phyloP scores from a whole-genome alignment of 2,888 invertebrate species.

The Meteorus cinctellus region DNA sequence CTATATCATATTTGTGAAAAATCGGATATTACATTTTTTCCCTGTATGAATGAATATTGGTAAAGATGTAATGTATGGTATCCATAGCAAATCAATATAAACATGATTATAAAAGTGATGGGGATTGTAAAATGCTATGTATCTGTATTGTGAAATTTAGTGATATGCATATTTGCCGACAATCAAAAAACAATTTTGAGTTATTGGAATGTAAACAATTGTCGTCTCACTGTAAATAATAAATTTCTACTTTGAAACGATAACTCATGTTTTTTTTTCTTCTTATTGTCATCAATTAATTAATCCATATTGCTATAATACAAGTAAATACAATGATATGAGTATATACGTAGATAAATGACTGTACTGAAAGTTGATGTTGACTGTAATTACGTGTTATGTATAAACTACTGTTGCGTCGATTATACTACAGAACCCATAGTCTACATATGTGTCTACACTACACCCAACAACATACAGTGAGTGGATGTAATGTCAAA shows the following conservation, averaged over 20 bases:
- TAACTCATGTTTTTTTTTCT: not conserved
- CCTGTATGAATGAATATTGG: conserved; percentile 14
- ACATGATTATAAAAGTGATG: not conserved
- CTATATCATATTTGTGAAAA: not conserved
- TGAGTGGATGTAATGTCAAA: conserved; percentile 46
- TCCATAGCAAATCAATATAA: too few relatives aligned
- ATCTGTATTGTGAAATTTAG: too few relatives aligned
- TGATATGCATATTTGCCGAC: too few relatives aligned
- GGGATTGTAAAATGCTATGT: too few relatives aligned
- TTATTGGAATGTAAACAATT: too few relatives aligned
- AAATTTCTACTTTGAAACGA: not conserved
- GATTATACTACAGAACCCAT: not conserved
- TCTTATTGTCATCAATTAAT: not conserved
- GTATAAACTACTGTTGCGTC: conserved; percentile 6
- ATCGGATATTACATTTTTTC: not conserved
- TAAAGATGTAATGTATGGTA: too few relatives aligned
- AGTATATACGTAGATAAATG: not conserved
- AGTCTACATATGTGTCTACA: too few relatives aligned
- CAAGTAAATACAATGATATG: not conserved
- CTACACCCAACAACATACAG: not conserved
- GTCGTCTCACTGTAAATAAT: not conserved
- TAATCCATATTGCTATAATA: not conserved
- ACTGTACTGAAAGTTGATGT: not conserved
- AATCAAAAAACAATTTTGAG: too few relatives aligned
- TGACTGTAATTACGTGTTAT: not conserved